Evolutionary conservation across 1,140 invertebrate species (phyloP), one percentile per base, ranked within the genome.

Genomic region (Zophobas morio): DNA sequence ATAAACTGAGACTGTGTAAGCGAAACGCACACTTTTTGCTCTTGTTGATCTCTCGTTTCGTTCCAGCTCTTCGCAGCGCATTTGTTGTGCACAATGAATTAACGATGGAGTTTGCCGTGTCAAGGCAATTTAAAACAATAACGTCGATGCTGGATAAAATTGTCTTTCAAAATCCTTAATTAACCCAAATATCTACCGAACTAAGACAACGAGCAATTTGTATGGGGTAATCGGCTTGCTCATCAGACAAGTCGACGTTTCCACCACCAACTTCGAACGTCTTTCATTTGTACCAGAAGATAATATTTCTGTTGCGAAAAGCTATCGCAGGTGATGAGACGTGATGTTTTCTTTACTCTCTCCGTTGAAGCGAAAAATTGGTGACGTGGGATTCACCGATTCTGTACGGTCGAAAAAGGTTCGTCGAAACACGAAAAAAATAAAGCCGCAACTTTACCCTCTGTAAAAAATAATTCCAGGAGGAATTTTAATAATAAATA

Each of bases 341-440:
- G 60, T 66, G 39, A 66, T 66, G 60, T 42, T 66, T 66, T 47
- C 60, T 66, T 66, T 66, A 66, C 60, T 37, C 40, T 36, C 39
- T 36, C 42, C 60, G 33, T 1, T 39, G 37, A 66, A 66, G 60
- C 60, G 39, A 42, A 33, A 66, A 66, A 66, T 66, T 46, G 60
- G 37, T 42, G 42, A 66, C 60, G 60, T 66, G 60, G 60, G 60
- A 66, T 42, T 63, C 56, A 37, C 4, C 56, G 34, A 8, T 36
- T 35, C 33, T 60, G 36, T 39, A 66, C 60, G 39, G 37, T 66
- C 39, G 60, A 66, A 47, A 40, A 32, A 40, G 39, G 37, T 37
- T 39, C 2, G 36, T 2, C 60, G 39, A 32, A 66, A 66, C 39
- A 20, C 20, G 20, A 66, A 66, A 66, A 66, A 51, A 66, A 5